Percentiles rank a stretch among this genome's conserved stretches.
These are phyloP conservation scores for Bradypodion pumilum DNA, from an alignment of 2,797 vertebrate genomes.

Conservation along the genomic window DNA sequence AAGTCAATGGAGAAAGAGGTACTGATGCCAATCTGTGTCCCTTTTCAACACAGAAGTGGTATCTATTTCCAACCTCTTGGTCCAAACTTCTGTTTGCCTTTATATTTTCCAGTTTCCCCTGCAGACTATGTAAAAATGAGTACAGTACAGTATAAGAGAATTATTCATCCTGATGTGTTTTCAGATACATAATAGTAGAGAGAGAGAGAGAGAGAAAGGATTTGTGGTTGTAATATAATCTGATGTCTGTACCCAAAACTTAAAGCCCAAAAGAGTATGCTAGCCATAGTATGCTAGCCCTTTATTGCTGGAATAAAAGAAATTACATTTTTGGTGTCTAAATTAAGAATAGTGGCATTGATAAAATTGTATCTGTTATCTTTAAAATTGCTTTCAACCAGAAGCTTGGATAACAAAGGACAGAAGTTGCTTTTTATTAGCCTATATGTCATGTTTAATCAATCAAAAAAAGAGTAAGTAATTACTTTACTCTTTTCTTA, in stretches of 20 bases:
- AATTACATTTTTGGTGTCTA: slow-evolving; percentile 68
- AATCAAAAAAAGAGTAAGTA: slow-evolving; percentile 81
- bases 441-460: slow-evolving; percentile 92
- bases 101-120: slow-evolving; percentile 42
- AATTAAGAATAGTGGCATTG: slow-evolving; percentile 70
- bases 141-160: not conserved
- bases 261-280: slow-evolving; percentile 60
- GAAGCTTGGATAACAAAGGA: slow-evolving; percentile 71
- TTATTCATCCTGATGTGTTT: slow-evolving; percentile 61
- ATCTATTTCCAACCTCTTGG: slow-evolving; percentile 25
- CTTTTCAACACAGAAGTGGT: slow-evolving; percentile 65
- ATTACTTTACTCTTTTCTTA: slow-evolving; percentile 82
- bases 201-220: slow-evolving; percentile 58
- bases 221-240: slow-evolving; percentile 63
- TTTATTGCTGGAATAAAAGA: slow-evolving; percentile 62
- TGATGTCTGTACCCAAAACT: slow-evolving; percentile 62
- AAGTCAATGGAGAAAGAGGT: not conserved
- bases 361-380: slow-evolving; percentile 75
- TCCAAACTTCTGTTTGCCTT: slow-evolving; percentile 31
- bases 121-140: not conserved
- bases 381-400: slow-evolving; percentile 74
- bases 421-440: slow-evolving; percentile 82
- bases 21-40: not conserved
- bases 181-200: slow-evolving; percentile 50
- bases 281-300: slow-evolving; percentile 57